These are phyloP conservation scores for Archivesica marissinica DNA, from an alignment of 1,140 invertebrate species.

Conservation along the genomic window DNA sequence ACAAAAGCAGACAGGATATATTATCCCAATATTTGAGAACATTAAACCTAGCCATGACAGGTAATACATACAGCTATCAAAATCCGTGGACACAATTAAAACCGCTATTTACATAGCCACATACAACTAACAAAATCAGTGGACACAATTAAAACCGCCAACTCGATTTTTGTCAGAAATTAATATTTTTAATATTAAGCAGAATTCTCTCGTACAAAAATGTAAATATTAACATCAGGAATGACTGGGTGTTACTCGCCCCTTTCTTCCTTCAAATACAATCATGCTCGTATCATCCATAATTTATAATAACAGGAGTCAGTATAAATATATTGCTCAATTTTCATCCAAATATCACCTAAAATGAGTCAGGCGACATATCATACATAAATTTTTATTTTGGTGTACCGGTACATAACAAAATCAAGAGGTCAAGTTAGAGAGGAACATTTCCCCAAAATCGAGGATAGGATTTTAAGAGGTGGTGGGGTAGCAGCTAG, in stretches of 20 bases:
- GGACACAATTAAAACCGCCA: too few relatives aligned
- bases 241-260: slow-evolving; percentile 19
- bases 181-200: slow-evolving; percentile 49
- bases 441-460: not conserved
- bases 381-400: not conserved
- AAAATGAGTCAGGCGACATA: not conserved
- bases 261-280: slow-evolving; percentile 10
- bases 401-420: not conserved
- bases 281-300: not conserved
- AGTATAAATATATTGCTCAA: not conserved
- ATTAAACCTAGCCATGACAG: too few relatives aligned
- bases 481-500: too few relatives aligned
- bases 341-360: not conserved
- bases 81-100: too few relatives aligned
- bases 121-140: too few relatives aligned
- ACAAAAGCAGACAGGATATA: too few relatives aligned
- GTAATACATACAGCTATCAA: too few relatives aligned
- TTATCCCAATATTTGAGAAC: too few relatives aligned
- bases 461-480: not conserved
- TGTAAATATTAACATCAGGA: not conserved
- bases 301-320: not conserved
- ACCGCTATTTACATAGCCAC: too few relatives aligned
- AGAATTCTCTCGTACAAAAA: slow-evolving; percentile 42
- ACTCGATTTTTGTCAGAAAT: slow-evolving; percentile 11
- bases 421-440: not conserved